Evolutionary conservation across 2,888 invertebrate genomes (phyloP), one percentile per base, ranked within the genome.

Genomic region (Pocota personata): DNA sequence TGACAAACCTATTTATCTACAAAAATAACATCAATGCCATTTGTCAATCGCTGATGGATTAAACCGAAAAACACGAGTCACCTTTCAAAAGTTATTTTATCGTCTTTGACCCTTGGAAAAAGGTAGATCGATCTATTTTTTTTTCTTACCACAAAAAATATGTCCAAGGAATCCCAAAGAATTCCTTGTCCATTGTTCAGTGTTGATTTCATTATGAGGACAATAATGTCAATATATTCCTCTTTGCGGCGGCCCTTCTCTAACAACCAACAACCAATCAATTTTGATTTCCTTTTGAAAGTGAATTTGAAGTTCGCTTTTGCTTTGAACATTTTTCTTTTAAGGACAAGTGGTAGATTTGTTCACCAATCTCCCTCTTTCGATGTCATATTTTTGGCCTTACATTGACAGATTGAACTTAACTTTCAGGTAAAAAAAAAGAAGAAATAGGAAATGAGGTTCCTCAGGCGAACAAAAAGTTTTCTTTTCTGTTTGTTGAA

Each of bases 281-380:
- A 69, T 69, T 69, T 69, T 27, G 69, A 55, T 69, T 55, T 69
- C 43, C 50, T 50, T 66, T 50, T 24, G 32, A 50, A 50, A 50
- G 3, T 48, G 19, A 21, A 21, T 48, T 21, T 48, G 46, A 46
- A 46, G 19, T 21, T 10, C 46, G 16, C 19, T 7, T 50, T 50
- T n/a, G 27, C 50, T 50, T 50, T 50, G 50, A 50, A 50, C 24
- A 21, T 21, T 14, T n/a, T 8, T 27, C 50, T 50, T 50, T 24
- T 50, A 19, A 46, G 50, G 50, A 50, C 50, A 50, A 50, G 21
- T 50, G 50, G 27, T 50, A n/a, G 46, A 21, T 50, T 50, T 50
- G 50, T 50, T n/a, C 24, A 21, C 12, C 19, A 2, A 46, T n/a
- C 2, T 21, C 0, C 27, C 10, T 10, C 21, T 16, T 14, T 43